phyloP scores from a whole-genome alignment of 1,140 invertebrate species.

The Diorhabda elongata region DNA sequence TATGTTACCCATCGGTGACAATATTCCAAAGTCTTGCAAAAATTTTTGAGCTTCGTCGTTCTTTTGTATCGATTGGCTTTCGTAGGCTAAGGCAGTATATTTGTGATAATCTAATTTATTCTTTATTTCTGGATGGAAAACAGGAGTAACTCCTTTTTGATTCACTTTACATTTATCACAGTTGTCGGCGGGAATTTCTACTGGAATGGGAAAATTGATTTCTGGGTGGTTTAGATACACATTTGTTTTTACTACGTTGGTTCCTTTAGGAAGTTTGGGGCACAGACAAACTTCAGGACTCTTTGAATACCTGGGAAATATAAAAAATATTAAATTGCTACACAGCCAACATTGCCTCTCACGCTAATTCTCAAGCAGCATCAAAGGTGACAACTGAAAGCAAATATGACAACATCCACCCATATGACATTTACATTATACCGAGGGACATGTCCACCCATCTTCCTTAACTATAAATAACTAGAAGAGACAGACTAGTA shows the following conservation, averaged over 20 bases:
- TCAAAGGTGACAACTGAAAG: too few relatives aligned
- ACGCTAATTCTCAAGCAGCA: too few relatives aligned
- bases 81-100: constrained; percentile 30
- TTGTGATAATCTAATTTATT: constrained; percentile 40
- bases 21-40: constrained; percentile 41
- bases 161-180: constrained; percentile 19
- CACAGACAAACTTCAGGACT: constrained; percentile 8
- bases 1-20: constrained; percentile 46
- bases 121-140: constrained; percentile 34
- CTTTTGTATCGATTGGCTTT: constrained; percentile 4
- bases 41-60: constrained; percentile 40
- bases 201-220: constrained; percentile 39
- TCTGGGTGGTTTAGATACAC: constrained; percentile 40
- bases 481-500: too few relatives aligned
- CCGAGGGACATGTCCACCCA: too few relatives aligned
- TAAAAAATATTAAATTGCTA: constrained; percentile 11
- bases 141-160: constrained; percentile 24
- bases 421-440: too few relatives aligned
- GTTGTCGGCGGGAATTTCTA: constrained; percentile 30
- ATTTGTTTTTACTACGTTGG: constrained; percentile 29
- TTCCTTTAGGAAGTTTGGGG: neutral
- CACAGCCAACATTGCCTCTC: too few relatives aligned
- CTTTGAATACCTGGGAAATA: constrained; percentile 13
- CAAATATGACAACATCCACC: too few relatives aligned
- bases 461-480: too few relatives aligned